Percentiles rank a stretch among this genome's conserved stretches.
Conservation (phyloP, 1,140 invertebrate species). For the Homalodisca vitripennis region DNA sequence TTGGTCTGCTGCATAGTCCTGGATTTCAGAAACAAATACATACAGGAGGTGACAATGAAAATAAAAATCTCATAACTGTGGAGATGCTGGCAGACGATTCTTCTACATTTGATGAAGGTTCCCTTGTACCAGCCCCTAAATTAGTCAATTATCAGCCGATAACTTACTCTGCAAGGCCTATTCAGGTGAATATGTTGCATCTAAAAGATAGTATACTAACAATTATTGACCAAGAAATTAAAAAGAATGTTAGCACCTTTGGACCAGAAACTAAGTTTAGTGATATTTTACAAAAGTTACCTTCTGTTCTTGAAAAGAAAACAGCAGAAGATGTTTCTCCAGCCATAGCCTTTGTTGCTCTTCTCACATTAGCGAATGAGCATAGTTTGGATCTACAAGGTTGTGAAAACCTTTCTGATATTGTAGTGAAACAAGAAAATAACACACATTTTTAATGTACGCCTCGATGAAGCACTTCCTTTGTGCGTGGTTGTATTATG, state of each 20-base stretch:
- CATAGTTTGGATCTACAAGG: background rate
- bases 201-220: background rate
- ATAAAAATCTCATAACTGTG: background rate
- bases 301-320: background rate
- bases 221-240: background rate
- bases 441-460: too few relatives aligned
- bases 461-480: too few relatives aligned
- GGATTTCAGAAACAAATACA: too few relatives aligned
- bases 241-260: background rate
- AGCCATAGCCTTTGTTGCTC: background rate
- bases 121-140: constrained; percentile 2
- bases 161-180: background rate
- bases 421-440: background rate
- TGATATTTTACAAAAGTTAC: background rate
- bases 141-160: background rate
- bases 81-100: background rate
- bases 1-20: background rate
- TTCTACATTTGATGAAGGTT: background rate
- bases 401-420: background rate
- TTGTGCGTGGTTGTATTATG: too few relatives aligned
- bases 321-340: constrained; percentile 1
- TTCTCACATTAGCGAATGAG: constrained; percentile 3
- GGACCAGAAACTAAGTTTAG: constrained; percentile 5
- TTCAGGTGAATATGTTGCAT: constrained; percentile 10
- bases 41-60: background rate